Conservation (phyloP, 2,113 vertebrate species). For the Neolamprologus cancellatus region DNA sequence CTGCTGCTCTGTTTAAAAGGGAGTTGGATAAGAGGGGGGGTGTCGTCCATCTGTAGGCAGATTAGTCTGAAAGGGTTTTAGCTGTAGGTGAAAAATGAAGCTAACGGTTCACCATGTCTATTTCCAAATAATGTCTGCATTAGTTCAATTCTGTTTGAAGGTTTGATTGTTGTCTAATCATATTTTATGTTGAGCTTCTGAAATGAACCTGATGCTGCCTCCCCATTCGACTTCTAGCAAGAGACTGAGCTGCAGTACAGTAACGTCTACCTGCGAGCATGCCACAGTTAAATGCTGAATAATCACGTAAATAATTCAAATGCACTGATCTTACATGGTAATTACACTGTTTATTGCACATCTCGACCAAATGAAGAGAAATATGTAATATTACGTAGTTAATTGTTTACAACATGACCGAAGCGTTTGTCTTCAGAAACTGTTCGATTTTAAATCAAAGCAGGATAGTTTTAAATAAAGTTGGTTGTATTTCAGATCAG, state of each 20-base stretch:
- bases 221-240: not conserved
- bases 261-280: not conserved
- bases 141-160: not conserved
- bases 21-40: not conserved
- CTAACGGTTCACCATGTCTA: not conserved
- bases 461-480: not conserved
- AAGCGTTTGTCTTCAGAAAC: conserved; percentile 18
- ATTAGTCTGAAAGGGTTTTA: not conserved
- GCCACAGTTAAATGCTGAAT: not conserved
- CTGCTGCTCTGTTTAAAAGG: not conserved
- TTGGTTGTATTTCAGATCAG: not conserved
- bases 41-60: not conserved
- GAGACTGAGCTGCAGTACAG: not conserved
- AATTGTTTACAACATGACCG: conserved; percentile 39
- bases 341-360: conserved; percentile 6
- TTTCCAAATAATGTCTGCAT: not conserved
- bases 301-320: not conserved
- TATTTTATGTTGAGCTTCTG: not conserved
- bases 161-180: not conserved
- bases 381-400: not conserved
- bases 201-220: not conserved
- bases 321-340: not conserved
- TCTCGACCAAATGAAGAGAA: conserved; percentile 9
- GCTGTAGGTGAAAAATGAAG: not conserved
- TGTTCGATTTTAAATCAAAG: conserved; percentile 16